Percentiles rank a stretch among this genome's conserved stretches.
These are phyloP conservation scores for Cryptoblepharus egeriae DNA, from an alignment of 2,797 vertebrate genomes.

Conservation along the genomic window DNA sequence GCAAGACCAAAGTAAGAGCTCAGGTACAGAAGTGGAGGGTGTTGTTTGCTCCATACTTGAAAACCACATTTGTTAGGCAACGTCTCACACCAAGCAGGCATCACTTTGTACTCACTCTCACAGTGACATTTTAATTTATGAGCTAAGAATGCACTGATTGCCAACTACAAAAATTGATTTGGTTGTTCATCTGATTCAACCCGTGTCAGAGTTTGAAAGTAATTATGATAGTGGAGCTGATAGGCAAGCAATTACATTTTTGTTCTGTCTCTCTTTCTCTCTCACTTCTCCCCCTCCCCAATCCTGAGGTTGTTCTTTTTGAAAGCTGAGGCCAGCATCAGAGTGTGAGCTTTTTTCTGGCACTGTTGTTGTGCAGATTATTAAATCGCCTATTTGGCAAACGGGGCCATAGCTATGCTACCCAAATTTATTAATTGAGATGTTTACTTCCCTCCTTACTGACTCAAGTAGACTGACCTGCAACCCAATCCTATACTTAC, in stretches of 20 bases:
- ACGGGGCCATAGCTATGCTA: constrained; percentile 22
- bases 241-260: constrained; percentile 79
- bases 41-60: constrained; percentile 24
- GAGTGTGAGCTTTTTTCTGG: not conserved
- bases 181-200: constrained; percentile 79
- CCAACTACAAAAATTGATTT: constrained; percentile 79
- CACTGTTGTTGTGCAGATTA: constrained; percentile 36
- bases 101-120: constrained; percentile 68
- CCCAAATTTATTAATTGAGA: constrained; percentile 34
- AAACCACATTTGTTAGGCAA: no score
- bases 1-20: not conserved
- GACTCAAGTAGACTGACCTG: constrained; percentile 32
- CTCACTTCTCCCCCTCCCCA: not conserved
- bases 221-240: constrained; percentile 79
- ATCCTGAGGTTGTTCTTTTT: constrained; percentile 58
- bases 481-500: no score
- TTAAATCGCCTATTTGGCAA: constrained; percentile 24
- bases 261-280: constrained; percentile 55
- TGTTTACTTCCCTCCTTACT: constrained; percentile 43
- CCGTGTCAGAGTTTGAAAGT: constrained; percentile 78
- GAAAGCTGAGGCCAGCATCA: constrained; percentile 40
- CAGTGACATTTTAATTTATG: constrained; percentile 81
- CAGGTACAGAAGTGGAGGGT: constrained; percentile 23
- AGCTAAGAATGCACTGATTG: constrained; percentile 70
- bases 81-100: constrained; percentile 55